Evolutionary conservation across 1,140 invertebrate genomes (phyloP).

Genomic region (Drosophila repletoides): DNA sequence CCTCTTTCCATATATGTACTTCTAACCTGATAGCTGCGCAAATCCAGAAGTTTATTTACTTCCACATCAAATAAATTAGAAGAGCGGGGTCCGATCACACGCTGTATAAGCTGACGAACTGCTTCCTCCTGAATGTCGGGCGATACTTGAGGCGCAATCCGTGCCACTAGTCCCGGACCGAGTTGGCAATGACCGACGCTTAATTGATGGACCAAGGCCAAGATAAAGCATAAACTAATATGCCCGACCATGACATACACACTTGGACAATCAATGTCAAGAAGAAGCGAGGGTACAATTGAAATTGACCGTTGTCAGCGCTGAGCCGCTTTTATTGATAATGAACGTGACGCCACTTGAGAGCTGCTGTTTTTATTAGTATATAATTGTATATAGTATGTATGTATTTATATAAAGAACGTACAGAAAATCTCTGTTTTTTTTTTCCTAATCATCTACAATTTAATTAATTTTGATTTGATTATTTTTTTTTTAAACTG

Average conservation of each 20-base stretch:
- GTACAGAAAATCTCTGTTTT: no score
- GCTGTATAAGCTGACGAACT: constrained; percentile 38
- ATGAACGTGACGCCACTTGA: neutral
- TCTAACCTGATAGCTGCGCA: constrained; percentile 55
- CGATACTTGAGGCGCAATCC: constrained; percentile 34
- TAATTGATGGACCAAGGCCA: neutral
- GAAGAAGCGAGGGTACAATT: no score
- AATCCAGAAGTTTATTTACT: constrained; percentile 39
- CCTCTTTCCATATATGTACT: no score
- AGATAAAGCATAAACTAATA: neutral
- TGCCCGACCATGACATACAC: constrained; percentile 2
- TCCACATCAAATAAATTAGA: constrained; percentile 48
- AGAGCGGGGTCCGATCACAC: constrained; percentile 44
- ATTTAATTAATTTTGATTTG: no score
- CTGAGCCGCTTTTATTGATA: no score
- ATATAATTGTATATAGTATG: no score
- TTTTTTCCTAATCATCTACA: no score
- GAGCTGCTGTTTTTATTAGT: no score
- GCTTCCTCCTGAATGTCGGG: constrained; percentile 50
- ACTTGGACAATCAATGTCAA: constrained; percentile 5
- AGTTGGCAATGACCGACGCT: neutral
- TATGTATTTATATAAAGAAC: no score
- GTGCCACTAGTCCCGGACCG: constrained; percentile 33
- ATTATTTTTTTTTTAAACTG: no score
- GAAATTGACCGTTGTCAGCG: constrained; percentile 2